Percentiles rank a stretch among this genome's conserved stretches.
Evolutionary conservation across 2,888 invertebrate species (phyloP).

Genomic region (Amphipyra berbera): DNA sequence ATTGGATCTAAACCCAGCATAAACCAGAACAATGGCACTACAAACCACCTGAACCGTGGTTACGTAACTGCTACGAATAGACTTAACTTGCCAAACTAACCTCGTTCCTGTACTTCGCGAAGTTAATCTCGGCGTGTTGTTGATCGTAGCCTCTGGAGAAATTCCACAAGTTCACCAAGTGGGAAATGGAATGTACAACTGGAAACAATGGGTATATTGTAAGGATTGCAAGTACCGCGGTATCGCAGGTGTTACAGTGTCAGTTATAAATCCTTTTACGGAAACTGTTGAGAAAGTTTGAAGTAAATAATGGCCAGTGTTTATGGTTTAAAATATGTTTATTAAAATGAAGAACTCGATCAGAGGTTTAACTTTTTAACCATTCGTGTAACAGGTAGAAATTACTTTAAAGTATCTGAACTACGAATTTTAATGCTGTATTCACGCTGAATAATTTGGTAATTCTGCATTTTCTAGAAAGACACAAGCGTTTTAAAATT

Average conservation of each 20-base stretch:
- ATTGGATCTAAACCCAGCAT: background rate
- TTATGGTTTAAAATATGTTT: conserved; percentile 1
- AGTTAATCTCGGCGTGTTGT: conserved; percentile 81
- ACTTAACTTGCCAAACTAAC: conserved; percentile 70
- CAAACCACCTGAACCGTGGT: conserved; percentile 17
- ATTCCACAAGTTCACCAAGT: conserved; percentile 88
- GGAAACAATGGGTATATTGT: conserved; percentile 60
- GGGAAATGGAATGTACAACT: conserved; percentile 89
- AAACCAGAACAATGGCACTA: conserved; percentile 7
- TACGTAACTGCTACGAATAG: conserved; percentile 27
- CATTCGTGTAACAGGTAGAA: background rate
- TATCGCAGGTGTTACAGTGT: conserved; percentile 35
- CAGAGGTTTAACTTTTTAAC: background rate
- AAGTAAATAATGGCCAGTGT: conserved; percentile 28
- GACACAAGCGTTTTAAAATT: too few species aligned
- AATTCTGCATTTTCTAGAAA: too few species aligned
- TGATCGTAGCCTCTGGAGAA: conserved; percentile 87
- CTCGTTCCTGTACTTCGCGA: conserved; percentile 84
- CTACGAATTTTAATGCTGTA: too few species aligned
- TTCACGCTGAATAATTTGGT: too few species aligned
- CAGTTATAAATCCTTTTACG: conserved; percentile 29
- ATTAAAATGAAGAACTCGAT: background rate
- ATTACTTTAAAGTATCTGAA: background rate
- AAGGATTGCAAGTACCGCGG: conserved; percentile 5
- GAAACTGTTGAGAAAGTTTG: conserved; percentile 29